A percentile compares a stretch with the other conserved stretches of the same genome.
These are phyloP conservation scores for Tetrao urogallus DNA, from an alignment of 2,113 vertebrate genomes.

Conservation along the genomic window DNA sequence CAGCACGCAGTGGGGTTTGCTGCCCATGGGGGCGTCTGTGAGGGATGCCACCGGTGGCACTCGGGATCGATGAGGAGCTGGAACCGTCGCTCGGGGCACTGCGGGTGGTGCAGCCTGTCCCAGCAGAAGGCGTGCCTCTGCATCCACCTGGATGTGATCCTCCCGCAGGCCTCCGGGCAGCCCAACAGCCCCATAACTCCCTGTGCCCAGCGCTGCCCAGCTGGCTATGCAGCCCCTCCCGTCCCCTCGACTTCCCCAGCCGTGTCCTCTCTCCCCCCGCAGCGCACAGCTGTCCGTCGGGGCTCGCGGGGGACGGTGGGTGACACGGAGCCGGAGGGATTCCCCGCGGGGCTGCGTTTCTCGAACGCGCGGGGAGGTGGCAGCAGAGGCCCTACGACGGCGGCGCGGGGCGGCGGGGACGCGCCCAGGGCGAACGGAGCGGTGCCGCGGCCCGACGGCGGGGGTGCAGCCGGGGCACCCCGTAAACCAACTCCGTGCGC, in stretches of 20 bases:
- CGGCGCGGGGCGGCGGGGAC: neutral
- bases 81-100: neutral
- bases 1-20: neutral
- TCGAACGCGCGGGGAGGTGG: constrained; percentile 57
- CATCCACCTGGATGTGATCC: too few species aligned
- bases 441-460: neutral
- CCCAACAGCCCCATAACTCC: rapidly evolving
- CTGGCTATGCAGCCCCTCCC: too few species aligned
- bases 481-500: neutral
- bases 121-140: neutral
- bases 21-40: constrained; percentile 7
- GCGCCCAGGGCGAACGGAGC: neutral
- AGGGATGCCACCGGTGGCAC: neutral
- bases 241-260: neutral
- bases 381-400: constrained; percentile 56
- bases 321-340: neutral
- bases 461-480: neutral
- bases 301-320: too few species aligned
- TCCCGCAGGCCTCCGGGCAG: neutral
- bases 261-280: neutral
- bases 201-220: too few species aligned
- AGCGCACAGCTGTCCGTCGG: neutral
- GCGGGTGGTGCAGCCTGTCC: neutral
- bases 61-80: neutral
- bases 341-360: constrained; percentile 40